Evolutionary conservation across 2,888 invertebrate species (phyloP).

Genomic region (Arge pagana): DNA sequence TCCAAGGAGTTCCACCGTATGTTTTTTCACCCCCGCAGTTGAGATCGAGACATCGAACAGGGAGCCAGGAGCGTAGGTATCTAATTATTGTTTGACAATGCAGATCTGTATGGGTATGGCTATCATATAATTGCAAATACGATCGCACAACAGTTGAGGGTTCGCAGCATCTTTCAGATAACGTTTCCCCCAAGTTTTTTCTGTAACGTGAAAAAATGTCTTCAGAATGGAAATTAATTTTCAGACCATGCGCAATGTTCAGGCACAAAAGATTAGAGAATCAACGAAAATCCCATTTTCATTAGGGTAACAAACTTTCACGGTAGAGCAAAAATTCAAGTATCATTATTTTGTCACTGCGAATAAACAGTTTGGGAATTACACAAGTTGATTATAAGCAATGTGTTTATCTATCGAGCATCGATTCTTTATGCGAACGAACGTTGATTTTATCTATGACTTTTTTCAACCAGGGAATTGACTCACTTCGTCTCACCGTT

Average conservation of each 20-base stretch:
- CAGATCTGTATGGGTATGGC: conserved; percentile 1
- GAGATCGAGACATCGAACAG: conserved; percentile 33
- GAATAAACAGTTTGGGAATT: too few species aligned
- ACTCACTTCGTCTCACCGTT: conserved; percentile 26
- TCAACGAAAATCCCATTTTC: too few species aligned
- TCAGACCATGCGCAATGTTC: too few species aligned
- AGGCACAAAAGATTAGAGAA: too few species aligned
- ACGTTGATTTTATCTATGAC: conserved; percentile 2
- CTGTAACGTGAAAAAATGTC: not conserved
- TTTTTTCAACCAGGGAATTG: conserved; percentile 4
- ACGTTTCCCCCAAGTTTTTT: not conserved
- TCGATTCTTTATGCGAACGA: too few species aligned
- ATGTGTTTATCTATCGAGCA: too few species aligned
- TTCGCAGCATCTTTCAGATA: not conserved
- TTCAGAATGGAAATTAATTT: not conserved
- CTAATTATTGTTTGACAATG: conserved; percentile 27
- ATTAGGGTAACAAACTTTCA: too few species aligned
- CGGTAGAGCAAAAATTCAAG: too few species aligned
- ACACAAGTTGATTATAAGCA: too few species aligned
- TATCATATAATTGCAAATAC: not conserved
- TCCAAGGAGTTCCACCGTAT: conserved; percentile 38
- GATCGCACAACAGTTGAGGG: not conserved
- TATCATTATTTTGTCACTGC: too few species aligned
- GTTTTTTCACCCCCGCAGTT: conserved; percentile 48
- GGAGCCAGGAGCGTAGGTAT: conserved; percentile 44